These are phyloP conservation scores for Raphicerus campestris DNA, from an alignment of 2,113 vertebrate genomes.

Conservation along the genomic window DNA sequence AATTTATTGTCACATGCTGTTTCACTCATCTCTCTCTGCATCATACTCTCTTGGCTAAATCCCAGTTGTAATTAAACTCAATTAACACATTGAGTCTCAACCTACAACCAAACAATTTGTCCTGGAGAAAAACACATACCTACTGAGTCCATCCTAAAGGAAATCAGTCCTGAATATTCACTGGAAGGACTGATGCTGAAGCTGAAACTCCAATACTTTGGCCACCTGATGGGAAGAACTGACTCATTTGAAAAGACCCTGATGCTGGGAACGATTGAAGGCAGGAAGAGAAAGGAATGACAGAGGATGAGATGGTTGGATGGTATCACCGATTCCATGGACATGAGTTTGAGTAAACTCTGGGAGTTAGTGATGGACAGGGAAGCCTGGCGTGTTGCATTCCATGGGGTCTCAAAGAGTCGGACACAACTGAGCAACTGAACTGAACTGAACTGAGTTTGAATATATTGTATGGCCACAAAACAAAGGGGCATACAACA, in stretches of 20 bases:
- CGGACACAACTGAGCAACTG: neutral
- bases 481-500: neutral
- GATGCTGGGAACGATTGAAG: neutral
- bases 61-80: neutral
- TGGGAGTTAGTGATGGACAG: neutral
- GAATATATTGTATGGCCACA: neutral
- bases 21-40: neutral
- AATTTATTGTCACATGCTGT: neutral
- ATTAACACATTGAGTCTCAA: neutral
- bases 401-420: neutral
- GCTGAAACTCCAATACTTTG: neutral
- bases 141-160: neutral
- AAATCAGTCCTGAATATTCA: neutral
- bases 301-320: neutral
- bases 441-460: neutral
- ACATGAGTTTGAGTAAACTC: neutral
- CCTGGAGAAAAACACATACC: neutral
- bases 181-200: neutral
- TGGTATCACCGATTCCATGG: neutral
- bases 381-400: accelerated
- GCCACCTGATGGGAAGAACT: neutral
- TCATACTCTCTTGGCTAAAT: neutral
- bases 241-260: neutral
- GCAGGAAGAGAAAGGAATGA: neutral
- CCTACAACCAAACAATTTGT: neutral